Conservation (phyloP, 1,140 invertebrate genomes). For the Dryas iulia region DNA sequence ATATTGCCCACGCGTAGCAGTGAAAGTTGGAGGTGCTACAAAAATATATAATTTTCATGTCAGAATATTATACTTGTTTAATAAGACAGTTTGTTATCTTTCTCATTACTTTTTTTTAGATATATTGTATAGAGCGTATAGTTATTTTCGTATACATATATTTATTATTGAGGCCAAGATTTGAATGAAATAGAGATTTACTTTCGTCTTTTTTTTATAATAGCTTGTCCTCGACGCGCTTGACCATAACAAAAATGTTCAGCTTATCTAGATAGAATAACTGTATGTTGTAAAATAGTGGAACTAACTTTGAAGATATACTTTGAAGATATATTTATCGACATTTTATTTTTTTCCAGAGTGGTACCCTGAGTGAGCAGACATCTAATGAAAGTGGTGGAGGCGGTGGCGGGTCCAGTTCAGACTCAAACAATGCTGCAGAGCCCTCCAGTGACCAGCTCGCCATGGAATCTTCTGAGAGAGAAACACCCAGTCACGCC, state of each 20-base stretch:
- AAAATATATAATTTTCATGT: slow-evolving; percentile 55
- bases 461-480: slow-evolving; percentile 84
- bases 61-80: slow-evolving; percentile 46
- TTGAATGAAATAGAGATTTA: background rate
- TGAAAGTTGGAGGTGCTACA: slow-evolving; percentile 57
- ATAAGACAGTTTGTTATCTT: slow-evolving; percentile 25
- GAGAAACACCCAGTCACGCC: slow-evolving; percentile 79
- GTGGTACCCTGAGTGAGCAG: slow-evolving; percentile 62
- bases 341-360: slow-evolving; percentile 47
- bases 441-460: slow-evolving; percentile 82
- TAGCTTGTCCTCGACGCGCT: background rate
- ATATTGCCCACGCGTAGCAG: slow-evolving; percentile 57
- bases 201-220: background rate
- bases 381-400: slow-evolving; percentile 63
- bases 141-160: background rate
- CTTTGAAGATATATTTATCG: background rate
- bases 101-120: slow-evolving; percentile 49
- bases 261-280: background rate
- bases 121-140: background rate
- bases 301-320: too few species aligned
- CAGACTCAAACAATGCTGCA: slow-evolving; percentile 59
- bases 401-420: slow-evolving; percentile 47
- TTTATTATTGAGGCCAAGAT: background rate
- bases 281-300: background rate
- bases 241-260: background rate